A percentile compares a stretch with the other conserved stretches of the same genome.
Evolutionary conservation across 2,888 invertebrate genomes (phyloP).

Genomic region (Zaprionus bogoriensis): DNA sequence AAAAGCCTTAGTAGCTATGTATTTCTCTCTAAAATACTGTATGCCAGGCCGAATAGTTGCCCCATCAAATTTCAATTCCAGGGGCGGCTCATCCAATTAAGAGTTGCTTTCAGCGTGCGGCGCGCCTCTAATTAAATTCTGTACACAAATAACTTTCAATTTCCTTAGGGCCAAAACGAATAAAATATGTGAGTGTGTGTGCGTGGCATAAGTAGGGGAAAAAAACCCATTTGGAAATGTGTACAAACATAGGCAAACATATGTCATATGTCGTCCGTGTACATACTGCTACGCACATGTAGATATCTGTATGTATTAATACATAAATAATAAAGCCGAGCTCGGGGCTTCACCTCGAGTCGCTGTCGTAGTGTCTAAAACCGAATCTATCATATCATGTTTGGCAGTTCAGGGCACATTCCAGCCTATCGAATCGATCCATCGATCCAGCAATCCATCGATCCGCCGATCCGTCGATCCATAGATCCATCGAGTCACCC

Average conservation of each 20-base stretch:
- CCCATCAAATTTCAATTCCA: background rate
- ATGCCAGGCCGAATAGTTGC: no score
- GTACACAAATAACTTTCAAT: conserved; percentile 64
- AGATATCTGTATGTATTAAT: conserved; percentile 41
- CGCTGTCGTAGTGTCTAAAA: conserved; percentile 16
- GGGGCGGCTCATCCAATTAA: conserved; percentile 7
- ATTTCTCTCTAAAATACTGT: no score
- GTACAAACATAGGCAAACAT: conserved; percentile 47
- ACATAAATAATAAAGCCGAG: conserved; percentile 56
- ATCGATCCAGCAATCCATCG: background rate
- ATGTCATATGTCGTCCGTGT: no score
- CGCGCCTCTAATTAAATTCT: conserved; percentile 56
- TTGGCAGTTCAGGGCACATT: conserved; percentile 40
- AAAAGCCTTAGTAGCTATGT: no score
- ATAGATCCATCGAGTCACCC: background rate
- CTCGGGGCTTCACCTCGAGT: conserved; percentile 9
- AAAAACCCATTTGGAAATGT: conserved; percentile 27
- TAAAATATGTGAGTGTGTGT: conserved; percentile 1
- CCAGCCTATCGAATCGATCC: background rate
- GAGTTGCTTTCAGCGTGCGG: conserved; percentile 15
- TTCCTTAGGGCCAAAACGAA: conserved; percentile 42
- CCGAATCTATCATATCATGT: conserved; percentile 52
- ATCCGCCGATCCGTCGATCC: background rate
- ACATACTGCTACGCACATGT: background rate
- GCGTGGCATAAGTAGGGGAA: background rate